These are phyloP conservation scores for Hafferia zeledoni DNA, from an alignment of 2,797 vertebrate genomes.

Conservation along the genomic window DNA sequence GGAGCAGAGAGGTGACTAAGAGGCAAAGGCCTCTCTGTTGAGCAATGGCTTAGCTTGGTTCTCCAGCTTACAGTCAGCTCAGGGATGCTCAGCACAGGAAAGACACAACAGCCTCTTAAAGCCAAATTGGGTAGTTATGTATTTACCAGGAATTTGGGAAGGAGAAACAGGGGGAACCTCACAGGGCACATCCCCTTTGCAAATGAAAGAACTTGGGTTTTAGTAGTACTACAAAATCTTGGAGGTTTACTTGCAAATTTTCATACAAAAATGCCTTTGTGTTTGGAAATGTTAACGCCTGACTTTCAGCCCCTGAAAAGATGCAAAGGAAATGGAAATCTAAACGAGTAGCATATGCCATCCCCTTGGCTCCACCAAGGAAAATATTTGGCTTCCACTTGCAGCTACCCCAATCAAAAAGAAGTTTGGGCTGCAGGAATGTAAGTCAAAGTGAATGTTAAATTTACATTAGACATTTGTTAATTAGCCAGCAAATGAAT, in stretches of 20 bases:
- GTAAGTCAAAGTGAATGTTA: conserved; percentile 38
- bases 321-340: conserved; percentile 66
- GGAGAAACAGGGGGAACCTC: neutral
- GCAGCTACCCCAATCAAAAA: conserved; percentile 55
- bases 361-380: conserved; percentile 28
- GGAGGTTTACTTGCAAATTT: neutral
- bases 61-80: neutral
- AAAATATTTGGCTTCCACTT: conserved; percentile 70
- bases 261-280: conserved; percentile 46
- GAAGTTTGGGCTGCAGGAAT: conserved; percentile 49
- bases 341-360: conserved; percentile 48
- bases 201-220: neutral
- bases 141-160: neutral
- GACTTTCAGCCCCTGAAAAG: conserved; percentile 25
- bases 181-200: neutral
- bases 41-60: neutral
- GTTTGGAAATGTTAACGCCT: neutral
- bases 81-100: neutral
- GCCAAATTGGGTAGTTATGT: neutral
- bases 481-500: conserved; percentile 63
- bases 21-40: neutral
- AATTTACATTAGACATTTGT: conserved; percentile 56
- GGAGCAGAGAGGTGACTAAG: neutral
- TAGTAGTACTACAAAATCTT: neutral
- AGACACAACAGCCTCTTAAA: neutral